phyloP scores from a whole-genome alignment of 2,797 vertebrate species.

The Falco concolor region DNA sequence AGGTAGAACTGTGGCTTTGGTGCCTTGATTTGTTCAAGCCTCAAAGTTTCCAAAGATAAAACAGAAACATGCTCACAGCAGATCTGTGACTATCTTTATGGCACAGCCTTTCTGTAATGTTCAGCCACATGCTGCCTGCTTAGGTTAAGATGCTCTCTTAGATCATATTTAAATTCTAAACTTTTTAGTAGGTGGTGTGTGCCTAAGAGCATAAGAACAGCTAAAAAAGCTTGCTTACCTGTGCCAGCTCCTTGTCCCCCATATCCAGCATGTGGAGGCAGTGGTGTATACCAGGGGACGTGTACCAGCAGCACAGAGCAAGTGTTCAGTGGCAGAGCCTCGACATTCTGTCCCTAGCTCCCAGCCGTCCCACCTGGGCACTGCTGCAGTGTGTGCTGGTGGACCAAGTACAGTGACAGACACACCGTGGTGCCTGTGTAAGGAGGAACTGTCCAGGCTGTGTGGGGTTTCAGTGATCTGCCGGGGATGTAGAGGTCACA shows the following conservation, averaged over 20 bases:
- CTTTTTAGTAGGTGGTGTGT: not conserved
- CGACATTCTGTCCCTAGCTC: not conserved
- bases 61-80: not conserved
- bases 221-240: not conserved
- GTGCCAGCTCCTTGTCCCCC: not conserved
- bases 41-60: not conserved
- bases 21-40: not conserved
- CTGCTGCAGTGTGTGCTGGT: not conserved
- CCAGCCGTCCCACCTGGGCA: not conserved
- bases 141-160: not conserved
- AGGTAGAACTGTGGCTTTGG: not conserved
- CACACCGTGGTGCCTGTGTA: rapidly evolving
- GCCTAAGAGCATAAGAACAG: not conserved
- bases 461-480: not conserved
- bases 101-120: not conserved
- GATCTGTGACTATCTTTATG: not conserved
- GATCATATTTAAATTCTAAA: not conserved
- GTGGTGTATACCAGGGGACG: not conserved
- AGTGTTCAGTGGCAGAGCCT: not conserved
- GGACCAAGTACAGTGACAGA: not conserved
- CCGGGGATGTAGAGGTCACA: not conserved
- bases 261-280: not conserved
- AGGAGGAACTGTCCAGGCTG: not conserved
- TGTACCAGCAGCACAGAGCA: not conserved
- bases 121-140: not conserved